Conservation (phyloP, 2,797 vertebrate species). For the Parauchenoglanis ngamensis region DNA sequence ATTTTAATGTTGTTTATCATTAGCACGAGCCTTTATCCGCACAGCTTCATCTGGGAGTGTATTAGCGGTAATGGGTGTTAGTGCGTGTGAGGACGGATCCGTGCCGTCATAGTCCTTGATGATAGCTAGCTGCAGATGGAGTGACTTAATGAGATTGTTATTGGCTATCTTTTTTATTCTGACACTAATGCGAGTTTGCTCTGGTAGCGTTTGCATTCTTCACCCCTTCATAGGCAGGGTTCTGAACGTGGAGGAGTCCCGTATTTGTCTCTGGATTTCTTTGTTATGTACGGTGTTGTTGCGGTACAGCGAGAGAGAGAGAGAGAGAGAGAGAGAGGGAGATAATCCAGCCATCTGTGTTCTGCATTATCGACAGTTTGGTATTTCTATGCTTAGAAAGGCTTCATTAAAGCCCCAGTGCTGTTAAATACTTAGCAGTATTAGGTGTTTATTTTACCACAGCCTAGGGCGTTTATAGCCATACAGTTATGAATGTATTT, state of each 20-base stretch:
- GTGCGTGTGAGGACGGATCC: conserved; percentile 76
- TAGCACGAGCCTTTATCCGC: conserved; percentile 73
- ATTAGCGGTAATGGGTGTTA: conserved; percentile 80
- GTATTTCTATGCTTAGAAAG: conserved; percentile 16
- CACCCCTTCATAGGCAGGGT: conserved; percentile 56
- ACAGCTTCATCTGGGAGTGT: conserved; percentile 76
- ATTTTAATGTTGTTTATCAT: conserved; percentile 83
- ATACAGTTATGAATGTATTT: not conserved
- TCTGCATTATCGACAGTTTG: conserved; percentile 8
- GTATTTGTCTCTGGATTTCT: conserved; percentile 31
- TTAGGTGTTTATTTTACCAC: not conserved
- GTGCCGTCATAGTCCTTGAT: conserved; percentile 73
- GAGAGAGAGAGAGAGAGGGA: conserved; percentile 14
- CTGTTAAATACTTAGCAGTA: not conserved
- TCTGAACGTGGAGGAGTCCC: conserved; percentile 36
- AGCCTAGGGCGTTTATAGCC: not conserved
- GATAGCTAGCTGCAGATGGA: conserved; percentile 71
- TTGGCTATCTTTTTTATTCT: conserved; percentile 76
- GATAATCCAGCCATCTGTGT: conserved; percentile 16
- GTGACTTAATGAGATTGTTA: conserved; percentile 79
- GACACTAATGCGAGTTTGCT: conserved; percentile 75
- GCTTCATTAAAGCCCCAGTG: not conserved
- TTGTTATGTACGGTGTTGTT: conserved; percentile 11
- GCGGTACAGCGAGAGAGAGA: not conserved
- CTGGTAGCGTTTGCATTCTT: conserved; percentile 59